Evolutionary conservation across 2,113 vertebrate genomes (phyloP).

Genomic region (Macquaria ambigua): DNA sequence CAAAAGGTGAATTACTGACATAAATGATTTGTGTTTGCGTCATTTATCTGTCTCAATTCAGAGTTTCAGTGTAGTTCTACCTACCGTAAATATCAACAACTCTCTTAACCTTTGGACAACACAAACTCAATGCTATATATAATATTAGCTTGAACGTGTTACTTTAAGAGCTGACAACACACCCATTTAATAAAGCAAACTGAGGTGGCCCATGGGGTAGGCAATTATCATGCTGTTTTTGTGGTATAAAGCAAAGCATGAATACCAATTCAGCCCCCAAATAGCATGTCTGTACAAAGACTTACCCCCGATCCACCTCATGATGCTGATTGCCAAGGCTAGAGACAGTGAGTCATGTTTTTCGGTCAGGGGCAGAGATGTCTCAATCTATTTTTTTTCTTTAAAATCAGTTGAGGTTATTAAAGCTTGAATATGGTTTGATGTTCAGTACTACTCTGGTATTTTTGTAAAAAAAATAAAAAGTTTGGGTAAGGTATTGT

Average conservation of each 20-base stretch:
- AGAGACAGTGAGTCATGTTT: background rate
- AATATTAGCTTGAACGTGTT: background rate
- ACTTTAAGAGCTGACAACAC: background rate
- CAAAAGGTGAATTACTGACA: background rate
- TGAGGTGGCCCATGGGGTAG: background rate
- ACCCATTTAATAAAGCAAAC: background rate
- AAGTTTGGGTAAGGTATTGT: background rate
- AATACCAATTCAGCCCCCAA: background rate
- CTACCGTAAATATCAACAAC: background rate
- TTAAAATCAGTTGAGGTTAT: background rate
- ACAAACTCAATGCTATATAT: background rate
- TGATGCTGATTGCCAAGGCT: slow-evolving; percentile 12
- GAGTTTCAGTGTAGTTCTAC: background rate
- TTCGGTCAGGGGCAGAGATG: background rate
- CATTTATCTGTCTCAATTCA: background rate
- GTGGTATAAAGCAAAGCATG: background rate
- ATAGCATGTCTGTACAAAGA: background rate
- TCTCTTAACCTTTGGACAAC: slow-evolving; percentile 1
- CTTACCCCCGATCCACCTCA: background rate
- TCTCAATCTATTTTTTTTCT: slow-evolving; percentile 6
- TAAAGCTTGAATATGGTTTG: background rate
- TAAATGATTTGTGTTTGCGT: background rate
- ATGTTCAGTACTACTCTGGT: background rate
- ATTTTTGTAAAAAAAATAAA: too few relatives aligned
- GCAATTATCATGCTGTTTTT: background rate